These are phyloP conservation scores for Hemicordylus capensis DNA, from an alignment of 2,113 vertebrate species.

Conservation along the genomic window DNA sequence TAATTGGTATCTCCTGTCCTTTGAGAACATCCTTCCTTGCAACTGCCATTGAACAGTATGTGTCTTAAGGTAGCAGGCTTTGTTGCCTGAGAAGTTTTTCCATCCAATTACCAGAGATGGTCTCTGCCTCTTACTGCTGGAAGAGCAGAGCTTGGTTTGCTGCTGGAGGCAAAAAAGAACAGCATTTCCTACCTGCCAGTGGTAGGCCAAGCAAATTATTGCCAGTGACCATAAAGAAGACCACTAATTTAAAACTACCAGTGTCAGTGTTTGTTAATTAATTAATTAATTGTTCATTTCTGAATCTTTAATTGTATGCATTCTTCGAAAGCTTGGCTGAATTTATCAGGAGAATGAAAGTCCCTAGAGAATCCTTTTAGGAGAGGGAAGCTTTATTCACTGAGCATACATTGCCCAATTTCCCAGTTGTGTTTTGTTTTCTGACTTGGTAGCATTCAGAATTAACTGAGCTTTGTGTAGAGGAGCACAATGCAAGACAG, in stretches of 20 bases:
- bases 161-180: neutral
- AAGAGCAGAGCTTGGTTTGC: neutral
- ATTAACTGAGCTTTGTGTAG: constrained; percentile 20
- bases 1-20: neutral
- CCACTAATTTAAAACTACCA: neutral
- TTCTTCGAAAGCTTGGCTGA: constrained; percentile 39
- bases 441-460: constrained; percentile 22
- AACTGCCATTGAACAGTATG: neutral
- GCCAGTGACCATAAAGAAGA: neutral
- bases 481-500: constrained; percentile 32
- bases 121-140: neutral
- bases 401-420: neutral
- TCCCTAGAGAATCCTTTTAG: constrained; percentile 34
- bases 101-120: neutral
- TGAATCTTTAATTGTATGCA: neutral
- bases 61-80: neutral
- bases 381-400: constrained; percentile 40
- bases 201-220: neutral
- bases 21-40: neutral
- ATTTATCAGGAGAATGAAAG: constrained; percentile 22
- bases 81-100: neutral
- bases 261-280: neutral
- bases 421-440: constrained; percentile 35
- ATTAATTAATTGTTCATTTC: neutral
- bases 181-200: neutral